phyloP scores from a whole-genome alignment of 2,113 vertebrate species.

The Rhinogobius similis region DNA sequence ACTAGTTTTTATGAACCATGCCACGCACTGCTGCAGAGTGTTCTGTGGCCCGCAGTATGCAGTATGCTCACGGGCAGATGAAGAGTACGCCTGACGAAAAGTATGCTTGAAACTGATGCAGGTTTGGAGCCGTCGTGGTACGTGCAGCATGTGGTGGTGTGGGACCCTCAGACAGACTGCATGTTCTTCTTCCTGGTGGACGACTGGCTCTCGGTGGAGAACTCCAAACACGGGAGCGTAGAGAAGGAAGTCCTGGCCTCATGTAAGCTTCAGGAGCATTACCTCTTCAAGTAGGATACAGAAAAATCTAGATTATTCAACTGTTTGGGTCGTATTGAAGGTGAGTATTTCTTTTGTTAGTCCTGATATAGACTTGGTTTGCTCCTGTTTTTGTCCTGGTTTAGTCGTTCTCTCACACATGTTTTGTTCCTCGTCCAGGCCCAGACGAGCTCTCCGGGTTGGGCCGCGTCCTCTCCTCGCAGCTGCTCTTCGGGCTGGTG shows the following conservation, averaged over 20 bases:
- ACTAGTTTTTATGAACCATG: no score
- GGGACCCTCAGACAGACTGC: constrained; percentile 79
- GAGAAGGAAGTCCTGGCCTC: constrained; percentile 81
- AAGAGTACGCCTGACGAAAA: no score
- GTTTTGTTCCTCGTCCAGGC: constrained; percentile 52
- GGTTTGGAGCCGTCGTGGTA: constrained; percentile 83
- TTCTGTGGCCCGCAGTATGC: no score
- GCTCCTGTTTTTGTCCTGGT: no score
- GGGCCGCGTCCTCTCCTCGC: constrained; percentile 68
- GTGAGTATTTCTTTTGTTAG: no score
- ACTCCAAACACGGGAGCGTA: constrained; percentile 75
- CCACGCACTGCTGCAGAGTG: no score
- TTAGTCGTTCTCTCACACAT: neutral
- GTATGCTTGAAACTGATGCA: constrained; percentile 22
- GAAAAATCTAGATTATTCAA: neutral
- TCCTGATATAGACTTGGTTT: no score
- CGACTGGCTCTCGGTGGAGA: constrained; percentile 84
- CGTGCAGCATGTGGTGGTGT: constrained; percentile 80
- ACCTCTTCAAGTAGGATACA: neutral
- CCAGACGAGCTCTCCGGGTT: constrained; percentile 77
- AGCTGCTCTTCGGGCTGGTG: constrained; percentile 76
- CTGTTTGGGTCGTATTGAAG: neutral
- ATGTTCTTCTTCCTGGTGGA: constrained; percentile 83
- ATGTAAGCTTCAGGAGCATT: constrained; percentile 61
- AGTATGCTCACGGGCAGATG: no score